phyloP scores from a whole-genome alignment of 30 jellyfish, hydroid and myxozoan genomes.

The Hydractinia symbiolongicarpus region DNA sequence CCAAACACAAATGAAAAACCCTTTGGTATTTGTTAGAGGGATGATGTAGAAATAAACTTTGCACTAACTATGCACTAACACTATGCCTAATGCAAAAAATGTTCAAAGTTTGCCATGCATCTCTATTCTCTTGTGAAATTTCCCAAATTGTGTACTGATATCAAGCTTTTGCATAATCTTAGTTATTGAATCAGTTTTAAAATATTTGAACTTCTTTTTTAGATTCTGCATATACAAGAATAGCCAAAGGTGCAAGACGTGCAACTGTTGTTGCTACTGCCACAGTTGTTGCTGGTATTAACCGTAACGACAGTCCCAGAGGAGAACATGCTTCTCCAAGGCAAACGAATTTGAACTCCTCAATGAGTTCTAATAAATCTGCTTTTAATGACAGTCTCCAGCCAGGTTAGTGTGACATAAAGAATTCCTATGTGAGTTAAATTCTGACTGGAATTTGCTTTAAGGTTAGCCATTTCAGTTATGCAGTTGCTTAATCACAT shows the following conservation, averaged over 20 bases:
- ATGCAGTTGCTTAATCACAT: no score
- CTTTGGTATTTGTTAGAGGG: no score
- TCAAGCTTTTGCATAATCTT: background rate
- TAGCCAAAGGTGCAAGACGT: slow-evolving; percentile 89
- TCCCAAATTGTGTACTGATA: background rate
- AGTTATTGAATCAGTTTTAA: background rate
- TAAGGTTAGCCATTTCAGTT: no score
- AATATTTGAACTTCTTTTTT: background rate
- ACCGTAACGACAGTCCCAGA: background rate
- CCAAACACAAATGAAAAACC: no score
- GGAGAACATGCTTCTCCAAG: background rate
- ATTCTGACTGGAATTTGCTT: no score
- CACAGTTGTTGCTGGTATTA: slow-evolving; percentile 80
- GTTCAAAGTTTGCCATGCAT: no score
- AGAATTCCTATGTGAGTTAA: no score
- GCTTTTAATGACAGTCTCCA: background rate
- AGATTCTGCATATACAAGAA: slow-evolving; percentile 50
- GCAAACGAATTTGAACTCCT: background rate
- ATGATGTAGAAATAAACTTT: no score
- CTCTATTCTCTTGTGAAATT: background rate
- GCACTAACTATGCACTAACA: no score
- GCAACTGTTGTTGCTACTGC: slow-evolving; percentile 96
- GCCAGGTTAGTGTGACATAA: background rate
- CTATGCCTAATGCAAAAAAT: no score
- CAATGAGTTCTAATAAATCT: background rate